phyloP scores from a whole-genome alignment of 2,888 invertebrate species.

The Gnatocerus cornutus region DNA sequence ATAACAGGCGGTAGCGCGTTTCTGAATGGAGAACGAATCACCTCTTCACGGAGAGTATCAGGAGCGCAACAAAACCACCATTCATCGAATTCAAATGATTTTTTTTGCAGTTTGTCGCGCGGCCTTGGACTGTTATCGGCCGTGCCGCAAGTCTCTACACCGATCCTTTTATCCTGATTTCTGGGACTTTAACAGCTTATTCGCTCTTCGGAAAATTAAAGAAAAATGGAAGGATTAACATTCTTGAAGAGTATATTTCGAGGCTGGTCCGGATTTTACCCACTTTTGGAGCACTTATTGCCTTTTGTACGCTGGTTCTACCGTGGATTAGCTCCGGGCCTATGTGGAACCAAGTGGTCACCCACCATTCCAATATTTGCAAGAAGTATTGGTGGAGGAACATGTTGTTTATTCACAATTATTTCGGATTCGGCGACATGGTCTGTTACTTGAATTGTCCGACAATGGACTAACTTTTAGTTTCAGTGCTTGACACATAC shows the following conservation, averaged over 20 bases:
- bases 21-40: constrained; percentile 12
- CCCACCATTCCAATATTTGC: constrained; percentile 79
- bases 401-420: constrained; percentile 81
- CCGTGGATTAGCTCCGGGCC: constrained; percentile 79
- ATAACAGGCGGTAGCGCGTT: neutral
- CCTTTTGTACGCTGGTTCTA: constrained; percentile 80
- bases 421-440: constrained; percentile 83
- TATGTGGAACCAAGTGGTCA: constrained; percentile 81
- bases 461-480: neutral
- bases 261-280: constrained; percentile 79
- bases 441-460: constrained; percentile 65
- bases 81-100: neutral
- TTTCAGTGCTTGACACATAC: constrained; percentile 81
- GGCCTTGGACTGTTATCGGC: constrained; percentile 79
- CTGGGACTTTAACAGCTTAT: constrained; percentile 79
- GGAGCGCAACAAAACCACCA: constrained; percentile 6
- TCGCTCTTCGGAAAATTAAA: constrained; percentile 76
- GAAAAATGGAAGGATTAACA: constrained; percentile 73
- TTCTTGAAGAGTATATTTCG: constrained; percentile 77
- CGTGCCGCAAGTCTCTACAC: constrained; percentile 82
- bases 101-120: constrained; percentile 72
- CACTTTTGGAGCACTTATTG: constrained; percentile 77
- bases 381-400: constrained; percentile 82
- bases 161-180: constrained; percentile 82
- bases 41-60: constrained; percentile 26